Base-by-base conservation (phyloP, 2,113 vertebrate species). In the Bufo gargarizans region DNA sequence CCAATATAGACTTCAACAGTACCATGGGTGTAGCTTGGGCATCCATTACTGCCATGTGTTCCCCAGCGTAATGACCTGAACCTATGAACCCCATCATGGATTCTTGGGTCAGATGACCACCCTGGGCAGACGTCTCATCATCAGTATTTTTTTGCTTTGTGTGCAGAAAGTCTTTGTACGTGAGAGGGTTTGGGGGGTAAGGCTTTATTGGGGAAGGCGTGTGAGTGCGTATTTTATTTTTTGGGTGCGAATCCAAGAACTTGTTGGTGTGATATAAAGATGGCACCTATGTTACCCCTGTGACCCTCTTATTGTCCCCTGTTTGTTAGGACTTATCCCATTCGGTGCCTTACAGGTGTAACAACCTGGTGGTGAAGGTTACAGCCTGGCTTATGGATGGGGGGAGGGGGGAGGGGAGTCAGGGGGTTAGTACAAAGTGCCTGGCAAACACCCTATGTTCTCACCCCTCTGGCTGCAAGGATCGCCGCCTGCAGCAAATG, bases 101-200 rank as follows among this genome's bases (percentile, higher is more conserved):
- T 14, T 19, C 6, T 2, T 47, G 47, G 67, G 16, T 53, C 3
- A 20, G 53, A 13, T 33, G 20, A 55, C 53, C 55, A 16, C 77
- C 55, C 55, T 80, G 77, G 55, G n/a, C 78, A 33, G 55, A 58
- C 56, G 55, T 14, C 55, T 43, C 2, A 19, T 17, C 11, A n/a
- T 50, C 61, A n/a, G 49, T 84, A 7, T 63, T 49, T 22, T 33
- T 47, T 59, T 61, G 63, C 50, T 78, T 77, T 53, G 56, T 65
- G 45, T 77, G 4, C 4, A 77, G 87, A 84, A 84, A 63, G 87
- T 43, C 19, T 78, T 45, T 78, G 87, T 22, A 89, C 12, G 87
- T 89, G 71, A 89, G 87, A 89, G 71, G 87, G 82, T 56, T 61
- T 55, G 14, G 49, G 33, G 87, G 43, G 58, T 11, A 43, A 19